Conservation (phyloP, 2,888 invertebrate genomes). For the Corbicula japonica region DNA sequence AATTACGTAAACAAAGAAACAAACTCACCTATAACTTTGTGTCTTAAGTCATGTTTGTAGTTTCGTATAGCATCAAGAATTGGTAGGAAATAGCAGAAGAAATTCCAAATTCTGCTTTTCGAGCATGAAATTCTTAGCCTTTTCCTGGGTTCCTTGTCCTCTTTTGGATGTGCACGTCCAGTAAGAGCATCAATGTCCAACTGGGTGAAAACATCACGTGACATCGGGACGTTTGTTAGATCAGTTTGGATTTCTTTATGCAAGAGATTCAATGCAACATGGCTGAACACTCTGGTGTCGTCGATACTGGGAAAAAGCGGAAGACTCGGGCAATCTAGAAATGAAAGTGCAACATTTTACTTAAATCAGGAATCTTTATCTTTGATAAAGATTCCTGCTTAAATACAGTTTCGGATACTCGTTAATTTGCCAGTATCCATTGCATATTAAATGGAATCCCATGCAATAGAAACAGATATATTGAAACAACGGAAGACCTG, state of each 20-base stretch:
- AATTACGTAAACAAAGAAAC: no score
- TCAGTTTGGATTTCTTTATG: conserved; percentile 28
- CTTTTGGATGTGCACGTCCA: neutral
- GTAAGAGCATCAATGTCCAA: conserved; percentile 39
- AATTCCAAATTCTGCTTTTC: neutral
- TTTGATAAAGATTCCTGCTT: no score
- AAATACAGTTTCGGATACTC: no score
- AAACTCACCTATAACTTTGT: conserved; percentile 32
- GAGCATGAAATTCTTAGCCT: conserved; percentile 1
- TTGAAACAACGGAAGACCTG: no score
- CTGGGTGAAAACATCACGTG: conserved; percentile 52
- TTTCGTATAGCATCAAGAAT: conserved; percentile 30
- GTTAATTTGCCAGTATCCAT: no score
- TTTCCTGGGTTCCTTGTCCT: neutral
- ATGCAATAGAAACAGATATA: no score
- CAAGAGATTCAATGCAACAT: conserved; percentile 23
- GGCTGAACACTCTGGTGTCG: conserved; percentile 42
- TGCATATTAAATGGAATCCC: no score
- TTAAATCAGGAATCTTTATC: no score
- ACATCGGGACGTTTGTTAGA: conserved; percentile 19
- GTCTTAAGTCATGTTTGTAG: conserved; percentile 24
- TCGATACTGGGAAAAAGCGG: conserved; percentile 26
- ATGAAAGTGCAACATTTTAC: no score
- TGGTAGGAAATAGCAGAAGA: conserved; percentile 26
- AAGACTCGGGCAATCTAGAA: conserved; percentile 42